Percentiles rank a stretch among this genome's conserved stretches.
phyloP scores from a whole-genome alignment of 2,888 invertebrate species.

The Diloba caeruleocephala region DNA sequence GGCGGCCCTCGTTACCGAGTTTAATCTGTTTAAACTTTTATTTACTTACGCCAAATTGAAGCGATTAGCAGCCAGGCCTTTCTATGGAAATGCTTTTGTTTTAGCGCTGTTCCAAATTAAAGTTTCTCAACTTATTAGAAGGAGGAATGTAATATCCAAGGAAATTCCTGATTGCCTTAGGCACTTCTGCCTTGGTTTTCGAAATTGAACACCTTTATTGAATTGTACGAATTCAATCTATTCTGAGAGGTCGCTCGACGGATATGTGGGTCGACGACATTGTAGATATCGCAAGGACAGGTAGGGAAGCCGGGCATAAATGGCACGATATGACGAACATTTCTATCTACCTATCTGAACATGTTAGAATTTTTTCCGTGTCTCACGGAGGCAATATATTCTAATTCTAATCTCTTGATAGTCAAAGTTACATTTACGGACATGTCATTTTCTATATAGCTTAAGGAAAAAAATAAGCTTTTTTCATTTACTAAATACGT shows the following conservation, averaged over 20 bases:
- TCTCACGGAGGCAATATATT: constrained; percentile 14
- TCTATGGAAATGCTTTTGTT: constrained; percentile 65
- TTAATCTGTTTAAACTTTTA: constrained; percentile 88
- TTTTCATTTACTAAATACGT: constrained; percentile 24
- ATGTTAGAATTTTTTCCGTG: constrained; percentile 30
- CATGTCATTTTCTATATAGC: constrained; percentile 24
- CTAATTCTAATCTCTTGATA: constrained; percentile 4
- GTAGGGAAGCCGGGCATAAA: constrained; percentile 47
- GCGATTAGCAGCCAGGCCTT: constrained; percentile 76
- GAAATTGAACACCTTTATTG: constrained; percentile 59
- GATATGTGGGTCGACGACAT: constrained; percentile 53
- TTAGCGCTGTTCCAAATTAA: constrained; percentile 62
- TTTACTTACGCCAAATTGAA: constrained; percentile 82
- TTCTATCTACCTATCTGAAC: constrained; percentile 36
- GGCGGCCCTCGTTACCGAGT: constrained; percentile 77
- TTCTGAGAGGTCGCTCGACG: constrained; percentile 49
- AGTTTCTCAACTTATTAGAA: constrained; percentile 54
- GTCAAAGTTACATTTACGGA: constrained; percentile 2
- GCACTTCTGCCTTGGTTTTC: constrained; percentile 36
- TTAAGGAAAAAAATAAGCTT: constrained; percentile 8
- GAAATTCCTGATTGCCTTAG: constrained; percentile 40
- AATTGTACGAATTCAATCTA: constrained; percentile 56
- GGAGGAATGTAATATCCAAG: constrained; percentile 42
- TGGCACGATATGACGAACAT: constrained; percentile 40
- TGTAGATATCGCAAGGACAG: constrained; percentile 52